phyloP scores from a whole-genome alignment of 1,140 invertebrate species.

The Battus philenor region DNA sequence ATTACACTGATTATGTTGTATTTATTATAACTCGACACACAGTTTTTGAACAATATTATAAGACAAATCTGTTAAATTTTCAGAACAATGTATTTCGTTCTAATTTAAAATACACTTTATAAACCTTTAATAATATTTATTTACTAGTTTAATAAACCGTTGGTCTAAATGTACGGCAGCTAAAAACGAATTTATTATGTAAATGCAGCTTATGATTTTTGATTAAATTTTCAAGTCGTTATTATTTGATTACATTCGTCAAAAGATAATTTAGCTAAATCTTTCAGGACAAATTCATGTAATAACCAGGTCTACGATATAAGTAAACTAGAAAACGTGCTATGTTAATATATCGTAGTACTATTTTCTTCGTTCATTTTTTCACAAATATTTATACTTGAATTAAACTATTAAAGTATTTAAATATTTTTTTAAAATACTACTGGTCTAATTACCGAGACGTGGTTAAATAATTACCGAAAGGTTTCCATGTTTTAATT shows the following conservation, averaged over 20 bases:
- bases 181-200: neutral
- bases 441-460: constrained; percentile 4
- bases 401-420: constrained; percentile 10
- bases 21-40: constrained; percentile 21
- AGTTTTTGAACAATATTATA: constrained; percentile 4
- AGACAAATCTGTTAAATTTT: constrained; percentile 7
- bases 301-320: constrained; percentile 6
- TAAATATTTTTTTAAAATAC: constrained; percentile 3
- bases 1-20: constrained; percentile 44
- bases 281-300: neutral
- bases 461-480: no score
- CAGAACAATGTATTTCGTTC: constrained; percentile 6
- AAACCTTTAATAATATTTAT: constrained; percentile 2
- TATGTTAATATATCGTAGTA: constrained; percentile 2
- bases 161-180: constrained; percentile 7
- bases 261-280: constrained; percentile 1
- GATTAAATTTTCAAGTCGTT: constrained; percentile 2
- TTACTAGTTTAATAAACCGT: constrained; percentile 13
- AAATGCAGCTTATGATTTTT: constrained; percentile 7
- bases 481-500: no score
- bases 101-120: constrained; percentile 9
- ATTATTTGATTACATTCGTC: neutral
- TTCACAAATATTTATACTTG: constrained; percentile 11
- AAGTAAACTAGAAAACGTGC: constrained; percentile 10
- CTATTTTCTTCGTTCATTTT: constrained; percentile 5